Percentiles rank a stretch among this genome's conserved stretches.
Conservation (phyloP, 53 echinoderm and acorn worm genomes). For the Actinopyga echinites region DNA sequence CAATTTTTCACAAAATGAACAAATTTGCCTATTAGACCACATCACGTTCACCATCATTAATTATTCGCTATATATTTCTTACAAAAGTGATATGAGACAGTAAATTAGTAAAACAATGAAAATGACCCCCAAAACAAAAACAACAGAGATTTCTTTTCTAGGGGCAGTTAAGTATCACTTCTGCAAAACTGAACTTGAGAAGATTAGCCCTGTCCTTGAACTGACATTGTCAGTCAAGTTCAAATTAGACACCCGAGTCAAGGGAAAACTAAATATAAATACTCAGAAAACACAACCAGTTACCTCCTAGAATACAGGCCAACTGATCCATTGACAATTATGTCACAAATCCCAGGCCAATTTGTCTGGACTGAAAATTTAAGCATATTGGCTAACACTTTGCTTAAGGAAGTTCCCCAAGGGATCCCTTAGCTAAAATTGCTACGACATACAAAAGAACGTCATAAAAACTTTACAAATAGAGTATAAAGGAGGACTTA, state of each 20-base stretch:
- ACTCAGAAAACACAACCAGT: conserved; percentile 8
- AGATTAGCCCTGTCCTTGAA: conserved; percentile 5
- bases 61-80: no score
- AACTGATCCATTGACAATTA: neutral
- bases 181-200: no score
- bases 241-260: neutral
- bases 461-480: neutral
- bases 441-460: neutral
- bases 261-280: neutral
- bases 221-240: neutral
- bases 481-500: neutral
- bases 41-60: no score
- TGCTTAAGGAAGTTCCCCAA: neutral
- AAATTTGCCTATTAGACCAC: no score
- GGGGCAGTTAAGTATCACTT: no score
- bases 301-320: neutral
- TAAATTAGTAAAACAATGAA: no score
- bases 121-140: no score
- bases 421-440: neutral
- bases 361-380: neutral
- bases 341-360: neutral
- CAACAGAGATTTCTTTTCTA: no score
- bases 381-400: neutral
- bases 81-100: no score
- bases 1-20: no score